These are phyloP conservation scores for Phalacrocorax pelagicus DNA, from an alignment of 2,113 vertebrate species.

Conservation along the genomic window DNA sequence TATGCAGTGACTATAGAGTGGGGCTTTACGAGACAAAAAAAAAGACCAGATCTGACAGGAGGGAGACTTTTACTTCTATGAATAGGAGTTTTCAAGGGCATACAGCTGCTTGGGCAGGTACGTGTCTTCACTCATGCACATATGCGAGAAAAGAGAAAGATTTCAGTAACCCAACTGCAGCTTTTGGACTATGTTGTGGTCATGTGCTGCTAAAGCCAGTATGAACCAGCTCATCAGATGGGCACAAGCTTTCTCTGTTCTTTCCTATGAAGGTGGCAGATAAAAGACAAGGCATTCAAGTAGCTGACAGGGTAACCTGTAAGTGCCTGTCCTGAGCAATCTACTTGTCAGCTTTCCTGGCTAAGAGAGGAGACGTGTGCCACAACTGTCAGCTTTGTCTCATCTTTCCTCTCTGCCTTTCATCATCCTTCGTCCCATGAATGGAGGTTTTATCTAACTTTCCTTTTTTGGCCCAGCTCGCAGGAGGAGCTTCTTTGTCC, in stretches of 20 bases:
- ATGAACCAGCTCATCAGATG: constrained; percentile 61
- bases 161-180: constrained; percentile 1
- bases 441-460: constrained; percentile 70
- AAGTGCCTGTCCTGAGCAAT: constrained; percentile 77
- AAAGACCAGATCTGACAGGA: neutral
- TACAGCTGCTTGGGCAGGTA: constrained; percentile 13
- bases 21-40: neutral
- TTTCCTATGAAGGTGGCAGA: constrained; percentile 71
- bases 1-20: neutral
- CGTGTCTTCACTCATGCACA: neutral
- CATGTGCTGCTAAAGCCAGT: constrained; percentile 42
- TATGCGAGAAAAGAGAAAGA: neutral
- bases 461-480: constrained; percentile 54
- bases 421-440: constrained; percentile 81
- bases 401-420: constrained; percentile 82
- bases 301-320: constrained; percentile 71
- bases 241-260: constrained; percentile 64
- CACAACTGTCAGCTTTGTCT: constrained; percentile 81
- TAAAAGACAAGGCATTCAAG: constrained; percentile 76
- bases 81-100: constrained; percentile 30
- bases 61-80: neutral
- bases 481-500: constrained; percentile 39
- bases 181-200: neutral
- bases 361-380: constrained; percentile 75
- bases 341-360: constrained; percentile 80